These are phyloP conservation scores for Calameuta pallipes DNA, from an alignment of 2,888 invertebrate species.

Conservation along the genomic window DNA sequence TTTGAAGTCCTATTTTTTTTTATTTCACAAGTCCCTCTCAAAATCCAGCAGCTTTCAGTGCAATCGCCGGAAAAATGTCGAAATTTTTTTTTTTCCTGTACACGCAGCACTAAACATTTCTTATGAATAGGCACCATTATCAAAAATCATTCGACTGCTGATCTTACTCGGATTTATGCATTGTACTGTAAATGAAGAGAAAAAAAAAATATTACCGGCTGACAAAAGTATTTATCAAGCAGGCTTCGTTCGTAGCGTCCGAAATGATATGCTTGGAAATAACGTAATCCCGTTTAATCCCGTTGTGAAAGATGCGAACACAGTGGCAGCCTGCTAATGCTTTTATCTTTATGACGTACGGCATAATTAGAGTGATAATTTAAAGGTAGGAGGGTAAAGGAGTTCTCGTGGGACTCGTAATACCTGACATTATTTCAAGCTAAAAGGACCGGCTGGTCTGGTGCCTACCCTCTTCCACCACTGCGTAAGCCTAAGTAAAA, in stretches of 20 bases:
- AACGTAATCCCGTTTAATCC: constrained; percentile 35
- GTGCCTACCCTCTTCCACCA: constrained; percentile 26
- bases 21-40: constrained; percentile 40
- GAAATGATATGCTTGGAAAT: neutral
- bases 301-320: constrained; percentile 9
- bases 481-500: constrained; percentile 48
- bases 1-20: constrained; percentile 55
- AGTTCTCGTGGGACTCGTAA: constrained; percentile 49
- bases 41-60: constrained; percentile 27
- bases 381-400: constrained; percentile 34
- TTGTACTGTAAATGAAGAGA: neutral
- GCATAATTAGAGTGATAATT: constrained; percentile 58
- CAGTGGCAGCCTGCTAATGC: constrained; percentile 22
- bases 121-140: too few relatives aligned
- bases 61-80: neutral
- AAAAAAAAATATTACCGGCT: neutral
- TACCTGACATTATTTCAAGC: constrained; percentile 50
- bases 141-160: too few relatives aligned
- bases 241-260: neutral
- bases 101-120: too few relatives aligned
- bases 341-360: constrained; percentile 46
- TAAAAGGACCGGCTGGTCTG: constrained; percentile 42
- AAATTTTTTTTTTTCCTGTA: too few relatives aligned
- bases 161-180: too few relatives aligned
- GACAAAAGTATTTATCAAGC: neutral